Evolutionary conservation across 1,140 invertebrate genomes (phyloP), one percentile per base, ranked within the genome.

Genomic region (Penaeus japonicus): DNA sequence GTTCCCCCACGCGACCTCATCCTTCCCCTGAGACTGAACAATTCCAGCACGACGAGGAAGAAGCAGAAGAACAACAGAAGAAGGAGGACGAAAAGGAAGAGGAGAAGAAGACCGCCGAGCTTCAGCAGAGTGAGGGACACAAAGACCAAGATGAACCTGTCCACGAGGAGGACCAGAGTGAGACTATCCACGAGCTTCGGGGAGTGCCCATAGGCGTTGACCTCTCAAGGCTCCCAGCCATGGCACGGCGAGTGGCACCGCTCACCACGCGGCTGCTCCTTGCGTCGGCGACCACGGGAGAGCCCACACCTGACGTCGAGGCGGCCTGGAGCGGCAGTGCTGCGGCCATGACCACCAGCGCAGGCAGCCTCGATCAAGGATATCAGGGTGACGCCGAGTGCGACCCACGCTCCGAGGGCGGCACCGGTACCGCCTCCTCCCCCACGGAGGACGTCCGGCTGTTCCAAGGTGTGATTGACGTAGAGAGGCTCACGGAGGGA

Each of bases 311-410:
- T 15, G 84, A 75, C 27, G 30, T 39, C 59, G 84, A 85, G 73
- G 81, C 70, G 17, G 57, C 83, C 24, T 55, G 84, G 84, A 59
- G 70, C 18, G 75, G 88, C 32, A 65, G 73, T 47, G 84, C 78
- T 54, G 85, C 87, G 24, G 85, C 86, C 57, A 89, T 90, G 90
- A 90, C 90, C 15, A 86, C 89, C 54, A 90, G 90, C 24, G 88
- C 90, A 17, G 90, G 85, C 22, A 90, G 90, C 70, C 80, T 90
- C 24, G 90, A 90, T 54, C 90, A 89, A 62, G 90, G 90, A 0
- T 90, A 90, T 77, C 90, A 90, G 79, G 90, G 90, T 1, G 90
- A 90, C 62, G 90, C 87, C 7, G 90, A 90, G 81, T 90, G 88
- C 73, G 90, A 90, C 75, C 87, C 89, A 22, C 90, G 87, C 22